Evolutionary conservation across 2,113 vertebrate genomes (phyloP), one percentile per base, ranked within the genome.

Genomic region (Polypterus bichir): DNA sequence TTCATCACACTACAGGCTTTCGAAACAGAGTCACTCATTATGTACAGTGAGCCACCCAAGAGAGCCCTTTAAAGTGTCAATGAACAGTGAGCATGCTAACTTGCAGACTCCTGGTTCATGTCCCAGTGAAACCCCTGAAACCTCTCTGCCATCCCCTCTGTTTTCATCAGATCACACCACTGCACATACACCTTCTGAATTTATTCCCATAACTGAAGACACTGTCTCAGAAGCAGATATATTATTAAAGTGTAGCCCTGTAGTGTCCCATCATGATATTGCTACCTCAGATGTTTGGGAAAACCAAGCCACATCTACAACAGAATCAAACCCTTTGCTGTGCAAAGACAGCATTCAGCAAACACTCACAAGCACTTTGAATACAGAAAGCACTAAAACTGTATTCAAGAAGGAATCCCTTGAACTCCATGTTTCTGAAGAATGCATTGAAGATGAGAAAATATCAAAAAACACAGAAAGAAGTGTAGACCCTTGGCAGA

Each of bases 141-240:
- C 88, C 71, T 93, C 94, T 1, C 79, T 91, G 46, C 92, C 88
- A 66, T 97, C 94, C 1, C 90, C 93, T 0, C 78, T 92, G 71
- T 81, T 94, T 69, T 98, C 96, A 0, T 83, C 93, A 54, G 96
- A 98, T 70, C 81, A 89, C 52, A 97, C 96, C 1, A 92, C 90
- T 3, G 93, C 87, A 52, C 81, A 92, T 71, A 98, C 96, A 0
- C 96, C 96, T 4, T 97, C 93, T 0, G 94, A 98, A 67, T 97
- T 97, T 4, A 68, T 94, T 1, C 82, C 86, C 0, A 79, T 92
- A 64, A 97, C 94, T 0, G 96, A 97, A 66, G 96, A 97, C 73
- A 95, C 94, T 1, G 81, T 88, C 47, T 98, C 96, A 0, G 96
- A 97, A 73, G 86, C 70, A 45, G 94, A 95, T 6, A 83, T 75